Evolutionary conservation across 2,113 vertebrate genomes (phyloP), one percentile per base, ranked within the genome.

Genomic region (Kryptolebias marmoratus): DNA sequence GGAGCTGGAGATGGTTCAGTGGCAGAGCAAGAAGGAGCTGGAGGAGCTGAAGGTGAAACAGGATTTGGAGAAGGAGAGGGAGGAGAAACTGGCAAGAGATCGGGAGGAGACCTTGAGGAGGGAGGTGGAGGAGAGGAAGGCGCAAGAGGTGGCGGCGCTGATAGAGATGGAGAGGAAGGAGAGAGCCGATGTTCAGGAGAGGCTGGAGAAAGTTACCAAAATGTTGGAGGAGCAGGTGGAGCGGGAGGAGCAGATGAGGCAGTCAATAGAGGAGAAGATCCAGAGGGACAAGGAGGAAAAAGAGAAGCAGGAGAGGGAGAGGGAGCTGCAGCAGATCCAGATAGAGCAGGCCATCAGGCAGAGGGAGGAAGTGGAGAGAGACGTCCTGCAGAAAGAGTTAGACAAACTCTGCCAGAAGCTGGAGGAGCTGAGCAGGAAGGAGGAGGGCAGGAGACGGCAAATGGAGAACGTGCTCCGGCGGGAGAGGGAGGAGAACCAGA

Each of bases 301-400:
- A 22, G 69, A 75, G 49, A 85, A 28, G 74, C 85, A 68, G 30
- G 80, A 80, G 11, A 67, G 50, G 58, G 71, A 85, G 36, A 78
- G 30, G 45, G 57, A 84, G 22, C 4, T 71, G 32, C 79, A 79
- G 74, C 73, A 73, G 22, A 63, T 65, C 27, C 66, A 84, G 69
- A 81, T 22, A 54, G 85, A 88, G 68, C 79, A 78, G 68, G 63
- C 71, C 68, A 74, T 75, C 42, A 72, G 65, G 8, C 77, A 70
- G 48, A 64, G 70, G 42, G 80, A 86, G 59, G 73, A 81, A n/a
- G 71, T 70, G 55, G 81, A 55, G 42, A 79, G 80, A 68, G 76
- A 79, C 0, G 64, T 66, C 52, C 44, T 89, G 59, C 83, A 87
- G 50, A 79, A 63, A 30, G 71, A 90, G 56, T 28, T 90, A 59